phyloP scores from a whole-genome alignment of 30 jellyfish, hydroid and myxozoan species.

The Aurelia sp. region DNA sequence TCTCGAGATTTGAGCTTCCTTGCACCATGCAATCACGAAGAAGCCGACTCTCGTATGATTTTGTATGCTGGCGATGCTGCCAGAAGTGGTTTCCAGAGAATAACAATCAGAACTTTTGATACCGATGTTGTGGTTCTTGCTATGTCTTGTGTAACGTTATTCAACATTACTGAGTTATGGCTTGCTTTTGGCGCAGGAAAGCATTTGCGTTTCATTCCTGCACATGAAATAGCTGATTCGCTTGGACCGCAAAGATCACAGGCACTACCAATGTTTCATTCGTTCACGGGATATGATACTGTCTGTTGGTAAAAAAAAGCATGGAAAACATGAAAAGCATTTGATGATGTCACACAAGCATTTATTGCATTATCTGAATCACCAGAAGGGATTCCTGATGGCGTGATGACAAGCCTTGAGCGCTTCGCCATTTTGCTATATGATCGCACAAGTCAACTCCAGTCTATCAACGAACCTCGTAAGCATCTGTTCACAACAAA shows the following conservation, averaged over 20 bases:
- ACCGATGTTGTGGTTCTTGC: conserved; percentile 26
- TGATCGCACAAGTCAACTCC: conserved; percentile 31
- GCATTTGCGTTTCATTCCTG: conserved; percentile 19
- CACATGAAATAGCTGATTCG: conserved; percentile 46
- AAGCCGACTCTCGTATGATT: no score
- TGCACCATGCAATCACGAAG: conserved; percentile 11
- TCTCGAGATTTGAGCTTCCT: conserved; percentile 36
- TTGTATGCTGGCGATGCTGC: conserved; percentile 21
- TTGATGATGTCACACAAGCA: conserved; percentile 27
- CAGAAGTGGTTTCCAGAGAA: not conserved
- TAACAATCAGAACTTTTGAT: conserved; percentile 15
- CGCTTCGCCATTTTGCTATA: conserved; percentile 31
- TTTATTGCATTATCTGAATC: conserved; percentile 16
- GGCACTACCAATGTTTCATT: conserved; percentile 54
- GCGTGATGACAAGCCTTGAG: conserved; percentile 47
- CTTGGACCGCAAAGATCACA: conserved; percentile 47
- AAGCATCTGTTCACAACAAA: conserved; percentile 34
- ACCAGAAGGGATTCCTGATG: conserved; percentile 30
- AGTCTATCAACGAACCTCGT: conserved; percentile 14
- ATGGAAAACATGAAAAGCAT: conserved; percentile 43
- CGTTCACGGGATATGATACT: not conserved
- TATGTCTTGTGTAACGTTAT: conserved; percentile 15
- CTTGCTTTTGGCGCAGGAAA: conserved; percentile 49
- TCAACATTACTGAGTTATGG: conserved; percentile 36
- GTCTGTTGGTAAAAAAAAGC: conserved; percentile 29